These are phyloP conservation scores for Platycheirus rosarum DNA, from an alignment of 2,888 invertebrate species.

Conservation along the genomic window DNA sequence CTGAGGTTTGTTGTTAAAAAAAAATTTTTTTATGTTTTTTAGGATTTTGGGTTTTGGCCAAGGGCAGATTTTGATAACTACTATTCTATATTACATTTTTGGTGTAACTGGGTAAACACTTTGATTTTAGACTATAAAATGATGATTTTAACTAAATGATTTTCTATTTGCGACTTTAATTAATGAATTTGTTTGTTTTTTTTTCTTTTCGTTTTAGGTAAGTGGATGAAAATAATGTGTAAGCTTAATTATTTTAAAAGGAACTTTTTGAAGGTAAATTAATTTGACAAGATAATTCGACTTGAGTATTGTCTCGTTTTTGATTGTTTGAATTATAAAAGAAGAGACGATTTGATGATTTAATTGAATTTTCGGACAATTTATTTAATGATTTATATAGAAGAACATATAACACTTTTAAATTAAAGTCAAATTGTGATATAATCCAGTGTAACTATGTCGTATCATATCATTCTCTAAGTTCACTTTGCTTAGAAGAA, in stretches of 20 bases:
- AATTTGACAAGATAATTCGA: too few relatives aligned
- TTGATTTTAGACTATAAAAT: constrained; percentile 54
- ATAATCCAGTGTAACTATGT: too few relatives aligned
- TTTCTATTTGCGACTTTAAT: constrained; percentile 51
- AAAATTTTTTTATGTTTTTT: constrained; percentile 38
- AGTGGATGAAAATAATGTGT: constrained; percentile 21
- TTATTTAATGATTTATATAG: too few relatives aligned
- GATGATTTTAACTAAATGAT: constrained; percentile 50
- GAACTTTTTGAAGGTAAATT: constrained; percentile 5
- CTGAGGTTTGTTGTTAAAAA: constrained; percentile 54
- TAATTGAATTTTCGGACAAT: too few relatives aligned
- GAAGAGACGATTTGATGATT: too few relatives aligned
- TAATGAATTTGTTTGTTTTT: constrained; percentile 38
- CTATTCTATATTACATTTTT: neutral
- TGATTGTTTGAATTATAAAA: too few relatives aligned
- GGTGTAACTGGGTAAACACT: constrained; percentile 52
- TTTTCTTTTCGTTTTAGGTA: constrained; percentile 56
- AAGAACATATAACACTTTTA: too few relatives aligned
- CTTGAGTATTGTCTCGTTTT: too few relatives aligned
- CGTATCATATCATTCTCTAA: too few relatives aligned
- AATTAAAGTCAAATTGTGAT: too few relatives aligned
- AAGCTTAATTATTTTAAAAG: neutral
- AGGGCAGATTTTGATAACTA: constrained; percentile 37
- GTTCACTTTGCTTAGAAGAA: too few relatives aligned
- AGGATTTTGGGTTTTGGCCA: constrained; percentile 14